Evolutionary conservation across 2,888 invertebrate species (phyloP).

Genomic region (Holacanthella duospinosa): DNA sequence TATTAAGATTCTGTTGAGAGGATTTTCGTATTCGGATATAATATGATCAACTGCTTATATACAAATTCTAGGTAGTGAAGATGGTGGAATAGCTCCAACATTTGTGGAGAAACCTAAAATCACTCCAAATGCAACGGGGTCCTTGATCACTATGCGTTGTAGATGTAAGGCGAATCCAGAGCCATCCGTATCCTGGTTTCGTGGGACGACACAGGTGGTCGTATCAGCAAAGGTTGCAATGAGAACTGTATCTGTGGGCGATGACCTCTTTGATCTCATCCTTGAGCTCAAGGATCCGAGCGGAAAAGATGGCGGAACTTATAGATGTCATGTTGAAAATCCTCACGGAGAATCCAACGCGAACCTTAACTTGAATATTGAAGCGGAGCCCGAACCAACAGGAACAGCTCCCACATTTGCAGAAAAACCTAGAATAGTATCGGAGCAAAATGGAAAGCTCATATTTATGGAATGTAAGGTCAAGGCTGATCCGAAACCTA

Average conservation of each 20-base stretch:
- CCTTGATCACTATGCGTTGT: conserved; percentile 94
- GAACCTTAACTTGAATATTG: conserved; percentile 74
- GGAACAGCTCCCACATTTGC: conserved; percentile 89
- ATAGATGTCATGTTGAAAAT: conserved; percentile 96
- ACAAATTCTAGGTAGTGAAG: conserved; percentile 64
- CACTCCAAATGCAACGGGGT: conserved; percentile 95
- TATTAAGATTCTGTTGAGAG: too few species aligned
- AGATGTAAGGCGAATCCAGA: conserved; percentile 89
- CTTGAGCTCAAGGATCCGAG: conserved; percentile 82
- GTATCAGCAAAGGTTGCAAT: conserved; percentile 76
- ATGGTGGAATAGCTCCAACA: conserved; percentile 87
- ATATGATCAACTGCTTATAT: not conserved
- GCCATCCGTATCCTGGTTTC: conserved; percentile 89
- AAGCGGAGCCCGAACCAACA: conserved; percentile 93
- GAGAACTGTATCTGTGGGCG: conserved; percentile 62
- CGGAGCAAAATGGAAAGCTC: conserved; percentile 68
- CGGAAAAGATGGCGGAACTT: conserved; percentile 89
- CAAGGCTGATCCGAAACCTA: conserved; percentile 68
- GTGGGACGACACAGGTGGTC: conserved; percentile 73
- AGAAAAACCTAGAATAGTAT: conserved; percentile 77
- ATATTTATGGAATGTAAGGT: conserved; percentile 82
- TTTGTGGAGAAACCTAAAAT: conserved; percentile 98
- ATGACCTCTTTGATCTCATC: conserved; percentile 76
- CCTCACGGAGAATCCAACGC: conserved; percentile 91
- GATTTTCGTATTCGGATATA: not conserved